Conservation (phyloP, 2,113 vertebrate species). For the Ammodytes dubius region DNA sequence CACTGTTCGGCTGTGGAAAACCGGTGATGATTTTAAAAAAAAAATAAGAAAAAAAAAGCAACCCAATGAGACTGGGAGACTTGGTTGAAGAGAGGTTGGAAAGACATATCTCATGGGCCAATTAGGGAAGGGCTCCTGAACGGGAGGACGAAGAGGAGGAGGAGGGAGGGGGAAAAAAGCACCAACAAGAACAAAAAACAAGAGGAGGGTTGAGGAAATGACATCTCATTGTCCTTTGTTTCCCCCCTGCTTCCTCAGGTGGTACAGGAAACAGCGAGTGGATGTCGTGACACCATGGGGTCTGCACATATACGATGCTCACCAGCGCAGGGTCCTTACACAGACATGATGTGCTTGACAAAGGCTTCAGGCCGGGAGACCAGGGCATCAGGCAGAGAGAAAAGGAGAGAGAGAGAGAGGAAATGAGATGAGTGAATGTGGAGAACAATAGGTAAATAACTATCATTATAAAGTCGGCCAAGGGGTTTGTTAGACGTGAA, state of each 20-base stretch:
- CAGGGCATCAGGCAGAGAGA: slow-evolving; percentile 23
- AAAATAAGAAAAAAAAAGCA: neutral
- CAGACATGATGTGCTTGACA: slow-evolving; percentile 98
- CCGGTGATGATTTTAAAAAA: slow-evolving; percentile 25
- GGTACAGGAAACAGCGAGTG: slow-evolving; percentile 79
- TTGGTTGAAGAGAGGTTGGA: slow-evolving; percentile 40
- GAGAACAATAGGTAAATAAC: neutral
- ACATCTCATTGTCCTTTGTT: slow-evolving; percentile 87
- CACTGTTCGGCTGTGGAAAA: slow-evolving; percentile 69
- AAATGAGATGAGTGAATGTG: slow-evolving; percentile 16
- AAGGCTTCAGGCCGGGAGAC: slow-evolving; percentile 87
- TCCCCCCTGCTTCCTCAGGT: slow-evolving; percentile 77
- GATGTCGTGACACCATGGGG: slow-evolving; percentile 88
- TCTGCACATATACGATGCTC: slow-evolving; percentile 85
- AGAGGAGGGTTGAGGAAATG: slow-evolving; percentile 80
- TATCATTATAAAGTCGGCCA: neutral
- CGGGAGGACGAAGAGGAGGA: slow-evolving; percentile 40
- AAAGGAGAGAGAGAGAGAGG: neutral
- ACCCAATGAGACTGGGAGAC: slow-evolving; percentile 30
- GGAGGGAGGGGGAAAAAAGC: slow-evolving; percentile 58
- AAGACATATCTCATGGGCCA: slow-evolving; percentile 38
- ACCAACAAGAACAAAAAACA: slow-evolving; percentile 78
- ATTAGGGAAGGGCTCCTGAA: slow-evolving; percentile 58
- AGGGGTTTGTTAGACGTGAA: neutral
- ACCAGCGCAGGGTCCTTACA: slow-evolving; percentile 85